Conservation (phyloP, 2,888 invertebrate species). For the Nezara viridula region DNA sequence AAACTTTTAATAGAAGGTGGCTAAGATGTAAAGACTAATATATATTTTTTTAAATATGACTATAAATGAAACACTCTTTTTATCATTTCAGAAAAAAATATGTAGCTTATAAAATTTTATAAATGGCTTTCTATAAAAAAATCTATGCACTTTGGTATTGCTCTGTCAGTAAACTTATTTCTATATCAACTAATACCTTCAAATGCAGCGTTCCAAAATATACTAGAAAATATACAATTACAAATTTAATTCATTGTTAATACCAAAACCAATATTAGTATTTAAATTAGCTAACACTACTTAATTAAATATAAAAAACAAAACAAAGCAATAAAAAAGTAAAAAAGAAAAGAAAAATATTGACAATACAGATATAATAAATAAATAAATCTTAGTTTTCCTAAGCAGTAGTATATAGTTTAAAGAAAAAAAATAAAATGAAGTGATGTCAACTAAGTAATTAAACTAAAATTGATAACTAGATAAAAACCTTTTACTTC, state of each 20-base stretch:
- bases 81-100: background rate
- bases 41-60: background rate
- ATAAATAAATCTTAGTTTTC: slow-evolving; percentile 1
- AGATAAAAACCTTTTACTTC: background rate
- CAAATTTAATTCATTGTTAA: background rate
- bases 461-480: slow-evolving; percentile 8
- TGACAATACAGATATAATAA: background rate
- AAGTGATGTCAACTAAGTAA: slow-evolving; percentile 4
- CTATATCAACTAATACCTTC: background rate
- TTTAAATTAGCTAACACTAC: background rate
- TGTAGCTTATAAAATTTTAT: background rate
- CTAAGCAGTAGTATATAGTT: background rate
- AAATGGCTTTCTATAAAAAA: slow-evolving; percentile 30
- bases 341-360: slow-evolving; percentile 7
- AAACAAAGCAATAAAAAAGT: background rate
- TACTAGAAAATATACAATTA: background rate
- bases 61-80: background rate
- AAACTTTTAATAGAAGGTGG: background rate
- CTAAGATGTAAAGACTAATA: background rate
- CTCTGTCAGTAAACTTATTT: background rate
- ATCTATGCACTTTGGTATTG: slow-evolving; percentile 47
- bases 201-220: background rate
- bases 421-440: background rate
- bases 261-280: background rate
- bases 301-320: background rate